Conservation (phyloP, 2,888 invertebrate species). For the Phaedon cochleariae region DNA sequence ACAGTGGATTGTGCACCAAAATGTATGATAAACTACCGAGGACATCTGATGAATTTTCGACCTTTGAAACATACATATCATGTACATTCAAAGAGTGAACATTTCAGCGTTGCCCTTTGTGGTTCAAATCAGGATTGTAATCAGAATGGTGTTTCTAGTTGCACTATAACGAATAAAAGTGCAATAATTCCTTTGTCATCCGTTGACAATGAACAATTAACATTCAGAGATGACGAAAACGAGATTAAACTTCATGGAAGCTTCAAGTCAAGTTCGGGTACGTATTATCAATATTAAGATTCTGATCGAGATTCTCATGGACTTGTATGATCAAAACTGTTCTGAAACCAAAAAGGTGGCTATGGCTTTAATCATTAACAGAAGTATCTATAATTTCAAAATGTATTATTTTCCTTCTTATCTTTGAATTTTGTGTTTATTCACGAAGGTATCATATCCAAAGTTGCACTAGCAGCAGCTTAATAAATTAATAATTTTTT, state of each 20-base stretch:
- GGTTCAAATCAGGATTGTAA: neutral
- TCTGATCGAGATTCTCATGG: no score
- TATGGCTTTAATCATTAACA: no score
- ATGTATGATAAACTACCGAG: neutral
- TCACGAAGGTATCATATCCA: no score
- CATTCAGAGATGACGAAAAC: neutral
- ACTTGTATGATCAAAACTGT: no score
- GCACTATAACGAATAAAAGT: neutral
- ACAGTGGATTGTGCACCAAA: neutral
- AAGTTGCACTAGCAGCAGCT: no score
- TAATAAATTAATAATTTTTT: no score
- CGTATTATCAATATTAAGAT: neutral
- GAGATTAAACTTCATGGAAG: neutral
- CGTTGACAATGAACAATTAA: neutral
- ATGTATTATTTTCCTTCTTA: no score
- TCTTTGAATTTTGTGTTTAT: no score
- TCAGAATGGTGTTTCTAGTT: neutral
- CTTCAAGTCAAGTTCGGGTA: neutral
- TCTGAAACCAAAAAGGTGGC: no score
- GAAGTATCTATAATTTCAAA: no score
- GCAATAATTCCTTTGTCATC: neutral
- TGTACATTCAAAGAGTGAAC: neutral
- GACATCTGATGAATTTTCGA: neutral
- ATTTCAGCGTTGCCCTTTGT: neutral
- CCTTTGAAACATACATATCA: neutral